A percentile compares a stretch with the other conserved stretches of the same genome.
phyloP scores from a whole-genome alignment of 1,140 invertebrate genomes.

The Drosophila kepulauana region DNA sequence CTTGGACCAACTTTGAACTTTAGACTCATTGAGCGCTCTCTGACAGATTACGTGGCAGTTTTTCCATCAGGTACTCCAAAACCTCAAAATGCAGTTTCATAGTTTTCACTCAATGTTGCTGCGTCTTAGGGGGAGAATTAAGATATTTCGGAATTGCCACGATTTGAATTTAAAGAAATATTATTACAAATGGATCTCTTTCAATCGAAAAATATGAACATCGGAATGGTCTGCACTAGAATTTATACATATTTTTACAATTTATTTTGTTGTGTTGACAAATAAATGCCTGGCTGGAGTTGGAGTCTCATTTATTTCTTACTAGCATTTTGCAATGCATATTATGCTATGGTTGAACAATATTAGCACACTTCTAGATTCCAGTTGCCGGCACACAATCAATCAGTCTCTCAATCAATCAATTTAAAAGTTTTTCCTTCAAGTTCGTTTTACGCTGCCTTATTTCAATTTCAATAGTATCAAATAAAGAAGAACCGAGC shows the following conservation, averaged over 20 bases:
- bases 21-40: constrained; percentile 50
- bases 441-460: constrained; percentile 18
- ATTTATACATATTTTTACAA: constrained; percentile 8
- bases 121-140: no score
- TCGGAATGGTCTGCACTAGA: neutral
- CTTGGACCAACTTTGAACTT: constrained; percentile 34
- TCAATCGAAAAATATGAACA: neutral
- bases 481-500: constrained; percentile 32
- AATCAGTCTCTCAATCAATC: constrained; percentile 68
- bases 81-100: constrained; percentile 34
- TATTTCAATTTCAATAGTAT: constrained; percentile 54
- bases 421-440: constrained; percentile 55
- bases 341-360: constrained; percentile 5
- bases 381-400: constrained; percentile 38
- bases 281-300: no score
- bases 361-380: constrained; percentile 7
- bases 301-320: neutral
- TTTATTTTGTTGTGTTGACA: neutral
- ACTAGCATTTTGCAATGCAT: constrained; percentile 34
- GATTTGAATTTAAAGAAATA: neutral
- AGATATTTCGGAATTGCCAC: no score
- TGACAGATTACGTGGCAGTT: constrained; percentile 6
- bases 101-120: constrained; percentile 20
- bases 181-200: neutral
- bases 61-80: constrained; percentile 45